These are phyloP conservation scores for Dendronephthya gigantea DNA, from an alignment of 64 coral and sea anemone genomes.

Conservation along the genomic window DNA sequence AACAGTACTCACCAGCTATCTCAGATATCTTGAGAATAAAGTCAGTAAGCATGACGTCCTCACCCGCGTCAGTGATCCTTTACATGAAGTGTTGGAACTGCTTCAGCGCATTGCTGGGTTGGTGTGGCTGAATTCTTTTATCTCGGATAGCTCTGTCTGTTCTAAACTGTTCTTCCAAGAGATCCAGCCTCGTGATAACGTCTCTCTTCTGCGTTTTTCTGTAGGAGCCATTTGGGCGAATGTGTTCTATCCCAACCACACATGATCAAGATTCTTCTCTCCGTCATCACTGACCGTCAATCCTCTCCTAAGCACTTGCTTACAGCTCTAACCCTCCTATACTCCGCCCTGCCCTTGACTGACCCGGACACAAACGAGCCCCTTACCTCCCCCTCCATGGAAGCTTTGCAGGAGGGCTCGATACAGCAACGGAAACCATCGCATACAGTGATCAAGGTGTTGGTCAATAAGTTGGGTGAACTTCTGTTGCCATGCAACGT, in stretches of 20 bases:
- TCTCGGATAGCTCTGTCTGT: not conserved
- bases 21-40: slow-evolving; percentile 57
- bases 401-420: not conserved
- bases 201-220: not conserved
- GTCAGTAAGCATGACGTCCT: slow-evolving; percentile 22
- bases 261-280: slow-evolving; percentile 73
- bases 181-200: not conserved
- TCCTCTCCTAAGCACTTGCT: slow-evolving; percentile 80
- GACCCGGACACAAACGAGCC: slow-evolving; percentile 42
- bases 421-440: not conserved
- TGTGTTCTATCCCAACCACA: slow-evolving; percentile 69
- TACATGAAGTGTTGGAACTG: slow-evolving; percentile 66
- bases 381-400: slow-evolving; percentile 41
- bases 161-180: not conserved
- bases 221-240: slow-evolving; percentile 81
- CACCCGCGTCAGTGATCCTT: slow-evolving; percentile 35
- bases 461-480: slow-evolving; percentile 66
- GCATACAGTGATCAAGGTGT: slow-evolving; percentile 44
- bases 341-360: slow-evolving; percentile 63
- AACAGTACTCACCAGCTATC: slow-evolving; percentile 73
- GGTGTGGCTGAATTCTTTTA: not conserved
- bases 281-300: slow-evolving; percentile 58
- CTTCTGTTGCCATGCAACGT: slow-evolving; percentile 53
- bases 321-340: slow-evolving; percentile 60
- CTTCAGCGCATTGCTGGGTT: slow-evolving; percentile 69